Percentiles rank a stretch among this genome's conserved stretches.
These are phyloP conservation scores for Eucidaris tribuloides DNA, from an alignment of 35 echinoderm and acorn worm species.

Conservation along the genomic window DNA sequence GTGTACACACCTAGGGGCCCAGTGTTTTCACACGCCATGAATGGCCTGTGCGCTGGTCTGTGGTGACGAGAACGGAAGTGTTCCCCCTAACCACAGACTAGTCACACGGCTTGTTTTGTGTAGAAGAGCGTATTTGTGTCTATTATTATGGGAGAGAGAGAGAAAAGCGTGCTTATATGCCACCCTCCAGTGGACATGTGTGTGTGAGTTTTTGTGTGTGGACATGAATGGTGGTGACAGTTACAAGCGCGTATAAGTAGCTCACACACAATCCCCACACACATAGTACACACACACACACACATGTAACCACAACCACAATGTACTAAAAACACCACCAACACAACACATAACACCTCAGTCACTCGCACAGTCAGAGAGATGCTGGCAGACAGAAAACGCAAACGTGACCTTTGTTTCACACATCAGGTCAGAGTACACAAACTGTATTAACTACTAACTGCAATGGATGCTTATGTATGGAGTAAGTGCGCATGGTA, in stretches of 20 bases:
- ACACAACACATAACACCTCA: too few species aligned
- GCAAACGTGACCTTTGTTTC: conserved; percentile 40
- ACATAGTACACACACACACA: conserved; percentile 9
- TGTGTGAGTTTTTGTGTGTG: conserved; percentile 36
- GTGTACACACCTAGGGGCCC: conserved; percentile 16
- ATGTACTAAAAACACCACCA: too few species aligned
- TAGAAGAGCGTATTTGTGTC: too few species aligned
- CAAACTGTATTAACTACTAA: conserved; percentile 36
- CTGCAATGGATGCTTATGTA: conserved; percentile 7
- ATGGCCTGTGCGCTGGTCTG: not conserved
- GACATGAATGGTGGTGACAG: conserved; percentile 14
- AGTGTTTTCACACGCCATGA: conserved; percentile 17
- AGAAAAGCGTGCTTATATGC: too few species aligned
- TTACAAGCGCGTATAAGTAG: too few species aligned
- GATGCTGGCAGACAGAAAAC: conserved; percentile 25
- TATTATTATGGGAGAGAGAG: conserved; percentile 31
- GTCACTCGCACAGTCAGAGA: conserved; percentile 7
- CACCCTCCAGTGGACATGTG: too few species aligned
- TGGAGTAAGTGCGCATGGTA: not conserved
- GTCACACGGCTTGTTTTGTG: too few species aligned
- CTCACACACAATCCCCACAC: not conserved
- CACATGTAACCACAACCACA: not conserved
- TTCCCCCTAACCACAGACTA: conserved; percentile 26
- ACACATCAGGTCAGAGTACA: conserved; percentile 34
- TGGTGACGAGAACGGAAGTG: conserved; percentile 28